These are phyloP conservation scores for Melanerpes aurifrons DNA, from an alignment of 2,113 vertebrate genomes.

Conservation along the genomic window DNA sequence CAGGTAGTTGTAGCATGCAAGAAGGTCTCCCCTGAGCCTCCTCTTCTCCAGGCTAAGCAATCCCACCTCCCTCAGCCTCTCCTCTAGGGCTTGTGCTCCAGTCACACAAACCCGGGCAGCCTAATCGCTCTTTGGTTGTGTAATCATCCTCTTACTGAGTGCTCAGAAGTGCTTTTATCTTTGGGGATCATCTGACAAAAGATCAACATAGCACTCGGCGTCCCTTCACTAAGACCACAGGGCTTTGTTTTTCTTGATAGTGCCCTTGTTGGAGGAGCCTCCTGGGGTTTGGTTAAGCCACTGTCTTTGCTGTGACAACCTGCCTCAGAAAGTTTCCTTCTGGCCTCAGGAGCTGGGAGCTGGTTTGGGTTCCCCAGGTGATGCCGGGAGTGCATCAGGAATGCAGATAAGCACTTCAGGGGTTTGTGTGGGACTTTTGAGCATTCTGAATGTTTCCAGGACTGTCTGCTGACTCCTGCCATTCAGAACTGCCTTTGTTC, in stretches of 20 bases:
- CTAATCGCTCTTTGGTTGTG: not conserved
- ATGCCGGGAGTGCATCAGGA: not conserved
- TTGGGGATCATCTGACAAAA: not conserved
- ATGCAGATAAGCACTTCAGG: not conserved
- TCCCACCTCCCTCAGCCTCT: no score
- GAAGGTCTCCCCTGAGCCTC: no score
- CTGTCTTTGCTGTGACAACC: not conserved
- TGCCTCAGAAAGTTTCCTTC: not conserved
- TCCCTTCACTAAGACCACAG: not conserved
- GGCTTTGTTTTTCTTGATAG: fast-evolving
- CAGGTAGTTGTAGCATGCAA: no score
- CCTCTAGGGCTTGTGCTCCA: not conserved
- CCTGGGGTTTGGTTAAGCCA: not conserved
- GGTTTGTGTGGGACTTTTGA: not conserved
- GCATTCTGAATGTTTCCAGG: not conserved
- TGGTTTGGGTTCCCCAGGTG: not conserved
- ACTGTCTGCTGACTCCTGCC: not conserved
- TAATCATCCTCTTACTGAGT: not conserved
- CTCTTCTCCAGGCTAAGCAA: no score
- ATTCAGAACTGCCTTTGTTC: not conserved
- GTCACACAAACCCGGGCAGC: not conserved
- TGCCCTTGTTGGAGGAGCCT: not conserved
- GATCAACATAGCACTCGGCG: not conserved
- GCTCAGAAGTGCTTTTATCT: not conserved
- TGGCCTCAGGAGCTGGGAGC: not conserved